A percentile compares a stretch with the other conserved stretches of the same genome.
Conservation (phyloP, 2,888 invertebrate species). For the Coremacera marginata region DNA sequence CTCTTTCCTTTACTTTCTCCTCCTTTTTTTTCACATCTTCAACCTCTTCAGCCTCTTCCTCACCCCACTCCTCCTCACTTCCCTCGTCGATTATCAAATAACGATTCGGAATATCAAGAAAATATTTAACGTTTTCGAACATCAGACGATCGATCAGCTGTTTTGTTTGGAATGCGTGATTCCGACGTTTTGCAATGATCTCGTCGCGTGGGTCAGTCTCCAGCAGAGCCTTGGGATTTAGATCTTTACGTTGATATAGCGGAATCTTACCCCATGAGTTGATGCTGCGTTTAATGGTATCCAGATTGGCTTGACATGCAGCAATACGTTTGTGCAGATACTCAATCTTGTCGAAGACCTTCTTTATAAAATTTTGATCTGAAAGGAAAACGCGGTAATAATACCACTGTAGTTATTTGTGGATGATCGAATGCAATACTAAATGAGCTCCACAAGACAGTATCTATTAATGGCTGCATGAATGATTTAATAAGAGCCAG, state of each 20-base stretch:
- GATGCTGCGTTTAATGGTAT: conserved; percentile 72
- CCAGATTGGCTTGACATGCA: conserved; percentile 77
- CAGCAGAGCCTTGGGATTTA: conserved; percentile 72
- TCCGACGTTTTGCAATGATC: conserved; percentile 58
- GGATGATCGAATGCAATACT: conserved; percentile 44
- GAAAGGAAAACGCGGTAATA: conserved; percentile 35
- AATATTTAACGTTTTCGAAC: conserved; percentile 77
- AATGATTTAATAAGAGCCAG: conserved; percentile 79
- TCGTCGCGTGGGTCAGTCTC: conserved; percentile 67
- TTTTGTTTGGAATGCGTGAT: conserved; percentile 71
- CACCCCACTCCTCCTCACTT: conserved; percentile 44
- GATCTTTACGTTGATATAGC: conserved; percentile 81
- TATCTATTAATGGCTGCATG: conserved; percentile 75
- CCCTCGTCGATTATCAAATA: conserved; percentile 49
- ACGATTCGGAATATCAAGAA: conserved; percentile 72
- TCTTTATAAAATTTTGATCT: conserved; percentile 79
- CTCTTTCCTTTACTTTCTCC: conserved; percentile 41
- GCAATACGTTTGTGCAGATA: conserved; percentile 79
- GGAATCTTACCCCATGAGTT: conserved; percentile 81
- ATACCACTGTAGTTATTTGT: background rate
- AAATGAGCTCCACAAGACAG: conserved; percentile 53
- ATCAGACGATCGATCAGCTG: conserved; percentile 73
- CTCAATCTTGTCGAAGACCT: conserved; percentile 77
- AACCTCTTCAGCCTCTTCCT: conserved; percentile 38
- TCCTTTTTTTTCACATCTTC: conserved; percentile 43